Conservation (phyloP, 35 echinoderm and acorn worm species). For the Holothuria glaberrima region DNA sequence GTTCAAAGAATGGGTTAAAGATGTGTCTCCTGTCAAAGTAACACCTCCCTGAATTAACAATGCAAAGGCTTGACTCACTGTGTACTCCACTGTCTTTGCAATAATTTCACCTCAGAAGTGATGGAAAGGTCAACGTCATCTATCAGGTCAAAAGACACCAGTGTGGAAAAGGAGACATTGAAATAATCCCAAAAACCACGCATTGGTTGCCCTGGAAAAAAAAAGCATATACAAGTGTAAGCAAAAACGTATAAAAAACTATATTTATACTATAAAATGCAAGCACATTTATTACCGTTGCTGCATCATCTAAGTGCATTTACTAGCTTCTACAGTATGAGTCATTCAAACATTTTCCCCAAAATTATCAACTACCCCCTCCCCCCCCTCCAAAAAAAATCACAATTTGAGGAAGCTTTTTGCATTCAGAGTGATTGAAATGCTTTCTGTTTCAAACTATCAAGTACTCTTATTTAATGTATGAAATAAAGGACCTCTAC, state of each 20-base stretch:
- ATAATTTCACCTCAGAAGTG: not conserved
- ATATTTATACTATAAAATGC: not conserved
- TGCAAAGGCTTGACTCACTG: not conserved
- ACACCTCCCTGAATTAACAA: not conserved
- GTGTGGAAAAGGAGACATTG: not conserved
- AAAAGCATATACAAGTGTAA: not conserved
- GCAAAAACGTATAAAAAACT: not conserved
- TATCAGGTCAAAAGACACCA: slow-evolving; percentile 6
- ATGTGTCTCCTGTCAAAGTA: too few relatives aligned
- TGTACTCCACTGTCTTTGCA: not conserved
- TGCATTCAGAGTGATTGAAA: not conserved
- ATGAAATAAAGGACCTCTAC: not conserved
- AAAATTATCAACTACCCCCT: too few relatives aligned
- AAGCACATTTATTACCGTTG: too few relatives aligned
- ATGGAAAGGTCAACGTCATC: slow-evolving; percentile 13
- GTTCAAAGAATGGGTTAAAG: too few relatives aligned
- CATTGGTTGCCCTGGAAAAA: not conserved
- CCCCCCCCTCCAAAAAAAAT: too few relatives aligned
- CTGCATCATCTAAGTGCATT: too few relatives aligned
- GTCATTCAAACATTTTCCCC: too few relatives aligned
- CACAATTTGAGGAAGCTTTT: not conserved
- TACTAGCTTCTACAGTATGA: too few relatives aligned
- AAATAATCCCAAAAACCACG: slow-evolving; percentile 21
- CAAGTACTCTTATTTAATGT: not conserved
- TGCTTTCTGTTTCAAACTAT: not conserved